A percentile compares a stretch with the other conserved stretches of the same genome.
Evolutionary conservation across 2,797 vertebrate genomes (phyloP).

Genomic region (Enteromius afrohamiltoni): DNA sequence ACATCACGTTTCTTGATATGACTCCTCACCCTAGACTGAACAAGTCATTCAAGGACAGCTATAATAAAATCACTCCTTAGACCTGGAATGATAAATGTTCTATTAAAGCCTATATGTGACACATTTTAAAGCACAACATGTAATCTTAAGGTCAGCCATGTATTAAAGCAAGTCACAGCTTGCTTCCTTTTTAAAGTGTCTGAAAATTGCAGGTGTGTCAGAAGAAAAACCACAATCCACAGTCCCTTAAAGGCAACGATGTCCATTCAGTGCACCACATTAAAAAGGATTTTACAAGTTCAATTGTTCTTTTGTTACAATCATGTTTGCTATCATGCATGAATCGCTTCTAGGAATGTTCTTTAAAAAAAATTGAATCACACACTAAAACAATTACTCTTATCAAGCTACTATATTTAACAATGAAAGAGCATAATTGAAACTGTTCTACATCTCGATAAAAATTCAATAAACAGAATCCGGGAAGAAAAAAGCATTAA

Average conservation of each 20-base stretch:
- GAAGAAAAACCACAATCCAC: not conserved
- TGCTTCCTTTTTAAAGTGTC: constrained; percentile 36
- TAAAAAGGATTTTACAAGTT: constrained; percentile 22
- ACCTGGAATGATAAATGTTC: not conserved
- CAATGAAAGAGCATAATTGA: not conserved
- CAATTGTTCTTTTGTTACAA: not conserved
- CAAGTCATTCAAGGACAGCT: constrained; percentile 10
- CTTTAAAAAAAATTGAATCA: not conserved
- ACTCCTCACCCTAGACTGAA: constrained; percentile 8
- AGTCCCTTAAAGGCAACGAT: not conserved
- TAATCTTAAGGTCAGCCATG: constrained; percentile 6
- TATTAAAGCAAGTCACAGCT: constrained; percentile 37
- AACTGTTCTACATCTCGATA: not conserved
- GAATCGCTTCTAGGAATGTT: not conserved
- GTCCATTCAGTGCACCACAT: not conserved
- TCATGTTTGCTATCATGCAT: not conserved
- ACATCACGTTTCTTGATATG: not conserved
- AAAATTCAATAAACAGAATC: not conserved
- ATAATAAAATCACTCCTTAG: not conserved
- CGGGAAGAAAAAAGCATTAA: not conserved
- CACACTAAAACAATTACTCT: constrained; percentile 4
- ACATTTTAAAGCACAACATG: constrained; percentile 13
- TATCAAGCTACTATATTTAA: not conserved
- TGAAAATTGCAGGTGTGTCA: constrained; percentile 34
- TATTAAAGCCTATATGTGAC: not conserved